Percentiles rank a stretch among this genome's conserved stretches.
These are phyloP conservation scores for Monopterus albus DNA, from an alignment of 2,113 vertebrate species.

Conservation along the genomic window DNA sequence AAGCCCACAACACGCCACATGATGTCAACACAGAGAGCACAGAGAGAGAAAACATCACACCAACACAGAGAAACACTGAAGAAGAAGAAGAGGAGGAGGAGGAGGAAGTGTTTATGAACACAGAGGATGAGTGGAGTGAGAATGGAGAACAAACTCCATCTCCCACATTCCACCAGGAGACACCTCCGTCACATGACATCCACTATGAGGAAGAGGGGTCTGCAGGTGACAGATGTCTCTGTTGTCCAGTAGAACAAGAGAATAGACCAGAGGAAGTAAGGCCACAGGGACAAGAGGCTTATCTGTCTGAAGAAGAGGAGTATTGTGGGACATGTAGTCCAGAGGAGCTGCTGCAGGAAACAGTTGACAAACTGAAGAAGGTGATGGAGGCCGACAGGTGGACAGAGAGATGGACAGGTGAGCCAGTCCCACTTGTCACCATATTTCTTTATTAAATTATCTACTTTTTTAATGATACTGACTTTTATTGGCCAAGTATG, in stretches of 20 bases:
- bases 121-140: neutral
- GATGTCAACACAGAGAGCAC: neutral
- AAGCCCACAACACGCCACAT: neutral
- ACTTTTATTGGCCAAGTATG: too few species aligned
- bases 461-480: too few species aligned
- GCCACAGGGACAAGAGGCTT: neutral
- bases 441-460: too few species aligned
- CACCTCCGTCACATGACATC: conserved; percentile 8
- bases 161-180: conserved; percentile 28
- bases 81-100: neutral
- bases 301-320: conserved; percentile 11
- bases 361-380: conserved; percentile 79
- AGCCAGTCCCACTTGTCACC: too few species aligned
- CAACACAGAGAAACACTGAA: neutral
- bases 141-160: conserved; percentile 33
- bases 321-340: conserved; percentile 43
- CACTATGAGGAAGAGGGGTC: neutral
- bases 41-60: neutral
- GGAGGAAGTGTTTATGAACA: conserved; percentile 1
- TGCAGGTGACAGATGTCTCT: neutral
- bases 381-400: conserved; percentile 70
- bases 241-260: conserved; percentile 13
- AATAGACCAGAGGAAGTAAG: neutral
- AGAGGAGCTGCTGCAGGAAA: conserved; percentile 71
- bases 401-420: conserved; percentile 66